Evolutionary conservation across 2,797 vertebrate species (phyloP), one percentile per base, ranked within the genome.

Genomic region (Brachyalestes nurse): DNA sequence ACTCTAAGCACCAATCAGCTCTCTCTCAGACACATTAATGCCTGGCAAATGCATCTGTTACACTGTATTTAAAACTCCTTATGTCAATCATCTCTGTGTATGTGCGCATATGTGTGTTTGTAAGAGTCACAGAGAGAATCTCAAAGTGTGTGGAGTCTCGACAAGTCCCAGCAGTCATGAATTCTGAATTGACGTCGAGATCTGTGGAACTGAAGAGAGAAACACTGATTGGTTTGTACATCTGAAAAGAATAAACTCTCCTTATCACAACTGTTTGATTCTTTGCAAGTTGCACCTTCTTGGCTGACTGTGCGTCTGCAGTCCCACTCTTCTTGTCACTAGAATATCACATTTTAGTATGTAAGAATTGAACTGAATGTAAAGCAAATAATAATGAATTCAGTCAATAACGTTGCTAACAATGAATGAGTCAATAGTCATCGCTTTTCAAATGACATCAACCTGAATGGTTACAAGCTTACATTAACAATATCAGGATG

Each of bases 61-160:
- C 51, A 58, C 38, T 70, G 65, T 58, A 47, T 70, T 78, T 77
- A 67, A 58, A 77, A 69, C 42, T 47, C 40, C 55, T 70, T n/a
- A n/a, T 70, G 62, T 70, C 42, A 78, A 60, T 78, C 65, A 58
- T 71, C 65, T 78, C 10, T 34, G 62, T 10, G 75, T 16, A 62
- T 51, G 53, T 13, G 14, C 25, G 47, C 57, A 34, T 42, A 21
- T 51, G 75, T 23, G 49, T 40, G 62, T 45, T 9, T 42, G 23
- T 19, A n/a, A 57, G 64, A 28, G 34, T n/a, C 61, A 53, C 21
- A 64, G 25, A 51, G 42, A 19, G 23, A 51, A 12, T 53, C 25
- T 75, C 45, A 34, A 64, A 75, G 25, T 53, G 60, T 64, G 47
- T 6, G 42, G 16, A 34, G 60, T 65, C 47, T 60, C 14, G 34